Conservation (phyloP, 2,797 vertebrate genomes). For the Centropyge bicolor region DNA sequence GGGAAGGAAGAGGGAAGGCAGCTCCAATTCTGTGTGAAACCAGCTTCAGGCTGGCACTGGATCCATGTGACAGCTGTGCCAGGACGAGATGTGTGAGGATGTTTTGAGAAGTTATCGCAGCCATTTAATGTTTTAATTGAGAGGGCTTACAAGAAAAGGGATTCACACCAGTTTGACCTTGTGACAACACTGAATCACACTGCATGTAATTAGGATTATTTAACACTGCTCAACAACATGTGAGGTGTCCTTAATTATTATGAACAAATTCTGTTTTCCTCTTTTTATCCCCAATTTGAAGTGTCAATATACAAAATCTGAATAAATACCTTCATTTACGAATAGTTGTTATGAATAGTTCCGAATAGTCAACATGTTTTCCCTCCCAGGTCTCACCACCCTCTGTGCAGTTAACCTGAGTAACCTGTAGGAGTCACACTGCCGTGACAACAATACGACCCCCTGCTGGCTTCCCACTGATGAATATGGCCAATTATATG, state of each 20-base stretch:
- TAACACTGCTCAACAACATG: not conserved
- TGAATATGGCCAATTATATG: not conserved
- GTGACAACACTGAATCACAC: not conserved
- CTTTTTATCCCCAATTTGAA: not conserved
- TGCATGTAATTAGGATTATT: not conserved
- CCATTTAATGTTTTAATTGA: conserved; percentile 26
- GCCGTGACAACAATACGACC: not conserved
- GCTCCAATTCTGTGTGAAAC: conserved; percentile 44
- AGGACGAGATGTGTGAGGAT: conserved; percentile 32
- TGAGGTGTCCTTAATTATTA: not conserved
- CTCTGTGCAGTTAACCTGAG: not conserved
- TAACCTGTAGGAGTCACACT: not conserved
- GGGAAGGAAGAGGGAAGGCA: conserved; percentile 23
- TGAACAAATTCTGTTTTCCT: not conserved
- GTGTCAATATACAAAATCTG: not conserved
- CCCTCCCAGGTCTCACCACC: not conserved
- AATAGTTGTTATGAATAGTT: no score
- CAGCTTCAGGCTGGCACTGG: conserved; percentile 48
- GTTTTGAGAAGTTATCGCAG: conserved; percentile 32
- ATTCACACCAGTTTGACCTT: conserved; percentile 19
- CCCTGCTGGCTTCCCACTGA: not conserved
- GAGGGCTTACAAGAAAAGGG: not conserved
- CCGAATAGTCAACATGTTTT: no score
- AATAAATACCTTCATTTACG: not conserved
- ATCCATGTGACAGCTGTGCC: conserved; percentile 50